Percentiles rank a stretch among this genome's conserved stretches.
phyloP scores from a whole-genome alignment of 2,113 vertebrate genomes.

The Istiophorus platypterus region DNA sequence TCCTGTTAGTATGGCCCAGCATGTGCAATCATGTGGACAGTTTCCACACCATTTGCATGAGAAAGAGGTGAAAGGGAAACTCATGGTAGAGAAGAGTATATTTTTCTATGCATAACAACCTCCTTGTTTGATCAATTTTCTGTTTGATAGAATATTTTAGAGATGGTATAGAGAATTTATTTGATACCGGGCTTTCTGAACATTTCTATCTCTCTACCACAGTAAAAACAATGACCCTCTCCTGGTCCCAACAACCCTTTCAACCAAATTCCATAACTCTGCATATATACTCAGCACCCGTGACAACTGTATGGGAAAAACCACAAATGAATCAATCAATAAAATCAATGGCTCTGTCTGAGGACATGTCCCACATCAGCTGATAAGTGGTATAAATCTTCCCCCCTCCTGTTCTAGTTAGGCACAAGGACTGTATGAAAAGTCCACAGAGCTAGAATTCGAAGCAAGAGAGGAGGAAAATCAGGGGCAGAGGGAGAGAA shows the following conservation, averaged over 20 bases:
- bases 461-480: conserved; percentile 5
- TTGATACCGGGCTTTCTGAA: background rate
- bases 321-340: conserved; percentile 72
- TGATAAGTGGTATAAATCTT: conserved; percentile 87
- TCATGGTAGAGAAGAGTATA: conserved; percentile 2
- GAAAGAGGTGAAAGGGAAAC: conserved; percentile 20
- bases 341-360: conserved; percentile 84
- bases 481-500: conserved; percentile 24
- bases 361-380: conserved; percentile 83
- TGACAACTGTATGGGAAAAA: conserved; percentile 55
- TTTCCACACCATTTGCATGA: conserved; percentile 58
- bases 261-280: conserved; percentile 51
- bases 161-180: background rate
- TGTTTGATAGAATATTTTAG: background rate
- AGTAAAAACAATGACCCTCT: conserved; percentile 8
- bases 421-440: conserved; percentile 15
- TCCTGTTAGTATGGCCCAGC: conserved; percentile 41
- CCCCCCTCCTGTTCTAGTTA: conserved; percentile 75
- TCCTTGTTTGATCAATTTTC: conserved; percentile 9
- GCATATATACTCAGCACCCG: conserved; percentile 11
- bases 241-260: background rate
- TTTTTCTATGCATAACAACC: background rate
- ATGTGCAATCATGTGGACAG: conserved; percentile 49
- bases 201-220: conserved; percentile 20
- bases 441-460: conserved; percentile 5